These are phyloP conservation scores for Acleris emargana DNA, from an alignment of 2,888 invertebrate genomes.

Conservation along the genomic window DNA sequence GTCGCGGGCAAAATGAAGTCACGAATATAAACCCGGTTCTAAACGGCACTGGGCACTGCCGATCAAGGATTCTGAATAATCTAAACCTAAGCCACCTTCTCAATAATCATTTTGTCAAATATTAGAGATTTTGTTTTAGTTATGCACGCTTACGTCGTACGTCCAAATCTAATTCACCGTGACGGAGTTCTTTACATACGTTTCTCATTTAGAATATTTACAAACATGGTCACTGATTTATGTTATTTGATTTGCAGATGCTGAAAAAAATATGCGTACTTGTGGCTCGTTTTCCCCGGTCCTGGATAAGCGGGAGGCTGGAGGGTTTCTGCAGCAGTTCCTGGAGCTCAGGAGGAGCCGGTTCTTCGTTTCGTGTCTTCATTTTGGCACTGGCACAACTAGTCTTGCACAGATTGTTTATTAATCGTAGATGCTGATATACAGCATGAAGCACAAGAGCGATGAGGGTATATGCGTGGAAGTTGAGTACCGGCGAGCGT, in stretches of 20 bases:
- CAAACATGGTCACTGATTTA: slow-evolving; percentile 42
- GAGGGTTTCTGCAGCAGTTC: slow-evolving; percentile 71
- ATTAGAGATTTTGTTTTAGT: slow-evolving; percentile 38
- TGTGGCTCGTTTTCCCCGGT: slow-evolving; percentile 61
- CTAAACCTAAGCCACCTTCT: slow-evolving; percentile 25
- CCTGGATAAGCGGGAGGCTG: slow-evolving; percentile 54
- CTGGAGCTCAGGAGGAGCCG: slow-evolving; percentile 68
- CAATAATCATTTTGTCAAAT: slow-evolving; percentile 29
- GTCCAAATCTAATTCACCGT: slow-evolving; percentile 56
- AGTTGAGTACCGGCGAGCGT: slow-evolving; percentile 38
- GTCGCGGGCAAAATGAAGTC: background rate
- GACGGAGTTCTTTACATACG: slow-evolving; percentile 66
- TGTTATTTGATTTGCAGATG: slow-evolving; percentile 39
- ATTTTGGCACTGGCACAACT: slow-evolving; percentile 55
- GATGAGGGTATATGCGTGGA: slow-evolving; percentile 28
- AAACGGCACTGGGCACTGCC: slow-evolving; percentile 28
- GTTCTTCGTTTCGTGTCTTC: slow-evolving; percentile 60
- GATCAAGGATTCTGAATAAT: slow-evolving; percentile 35
- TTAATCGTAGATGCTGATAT: slow-evolving; percentile 38
- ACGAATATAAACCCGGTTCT: background rate
- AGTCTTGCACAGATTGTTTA: slow-evolving; percentile 37
- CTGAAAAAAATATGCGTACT: slow-evolving; percentile 63
- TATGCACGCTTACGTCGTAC: slow-evolving; percentile 46
- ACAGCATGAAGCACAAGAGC: slow-evolving; percentile 27
- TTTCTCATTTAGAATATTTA: slow-evolving; percentile 51